Base-by-base conservation (phyloP, 2,797 vertebrate genomes). In the Typhlichthys subterraneus region DNA sequence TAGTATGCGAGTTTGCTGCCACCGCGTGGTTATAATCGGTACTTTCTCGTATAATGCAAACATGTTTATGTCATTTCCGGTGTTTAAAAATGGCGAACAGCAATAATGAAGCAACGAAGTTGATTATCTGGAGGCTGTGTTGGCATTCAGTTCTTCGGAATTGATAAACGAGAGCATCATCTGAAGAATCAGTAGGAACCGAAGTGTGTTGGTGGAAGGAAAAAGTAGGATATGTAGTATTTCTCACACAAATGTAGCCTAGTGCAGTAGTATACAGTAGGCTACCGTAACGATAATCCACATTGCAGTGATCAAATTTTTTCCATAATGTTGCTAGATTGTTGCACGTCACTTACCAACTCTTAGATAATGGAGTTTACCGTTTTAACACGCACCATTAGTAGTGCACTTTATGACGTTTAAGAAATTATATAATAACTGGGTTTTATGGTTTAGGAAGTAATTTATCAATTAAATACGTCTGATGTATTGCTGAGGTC, bases 71-170 rank as follows among this genome's bases (percentile, higher is more conserved):
- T 88, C 85, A 89, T 67, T 76, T 90, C 88, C 91, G 17, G n/a
- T 7, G 38, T 84, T 83, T 81, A 90, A 90, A 91, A 47, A 92
- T 92, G 91, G 87, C 82, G 84, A 23, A 65, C 63, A 29, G 46
- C 60, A 58, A 14, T 67, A 17, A 15, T 1, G 8, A 1, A 59
- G 59, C 51, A 8, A 12, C 0, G 45, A 23, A 52, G 23, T 69
- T 48, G 11, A 50, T 13, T 48, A 15, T 31, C 7, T 8, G 57
- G 82, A 72, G 66, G 77, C 17, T 65, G 13, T 12, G 0, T 50
- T 53, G 56, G 8, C 1, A 29, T 7, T 10, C 1, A 31, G 13
- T 19, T 63, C 8, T 31, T 0, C 6, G 53, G 2, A 49, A n/a
- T 49, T 50, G 1, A 10, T 2, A 14, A 52, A 12, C 46, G 45